phyloP scores from a whole-genome alignment of 2,113 vertebrate genomes.

The Prochilodus magdalenae region DNA sequence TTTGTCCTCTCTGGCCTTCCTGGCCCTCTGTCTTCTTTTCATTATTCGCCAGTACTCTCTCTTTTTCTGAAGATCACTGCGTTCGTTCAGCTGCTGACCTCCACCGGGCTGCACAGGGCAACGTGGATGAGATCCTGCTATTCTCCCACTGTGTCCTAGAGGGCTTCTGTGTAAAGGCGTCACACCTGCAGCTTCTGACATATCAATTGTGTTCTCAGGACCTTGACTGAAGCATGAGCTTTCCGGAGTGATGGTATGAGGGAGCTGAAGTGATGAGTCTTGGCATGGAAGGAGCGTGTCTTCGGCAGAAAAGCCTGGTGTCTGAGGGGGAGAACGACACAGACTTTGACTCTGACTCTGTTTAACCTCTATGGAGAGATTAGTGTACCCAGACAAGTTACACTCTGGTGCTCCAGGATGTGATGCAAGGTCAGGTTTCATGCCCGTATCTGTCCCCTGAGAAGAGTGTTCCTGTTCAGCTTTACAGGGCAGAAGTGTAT shows the following conservation, averaged over 20 bases:
- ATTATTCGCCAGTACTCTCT: conserved; percentile 81
- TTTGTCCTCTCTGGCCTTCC: conserved; percentile 64
- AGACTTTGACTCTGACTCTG: conserved; percentile 25
- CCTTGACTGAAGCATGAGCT: conserved; percentile 7
- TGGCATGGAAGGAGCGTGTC: not conserved
- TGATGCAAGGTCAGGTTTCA: conserved; percentile 50
- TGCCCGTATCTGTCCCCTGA: conserved; percentile 47
- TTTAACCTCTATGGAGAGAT: conserved; percentile 59
- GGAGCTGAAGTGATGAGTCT: not conserved
- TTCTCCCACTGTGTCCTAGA: conserved; percentile 47
- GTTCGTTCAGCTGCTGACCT: conserved; percentile 29
- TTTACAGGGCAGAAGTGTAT: conserved; percentile 48
- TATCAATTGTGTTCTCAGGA: not conserved
- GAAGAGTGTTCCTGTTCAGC: conserved; percentile 31
- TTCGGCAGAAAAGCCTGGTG: conserved; percentile 34
- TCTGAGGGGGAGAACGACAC: not conserved
- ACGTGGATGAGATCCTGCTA: conserved; percentile 26
- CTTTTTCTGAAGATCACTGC: conserved; percentile 70
- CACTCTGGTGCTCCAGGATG: conserved; percentile 37
- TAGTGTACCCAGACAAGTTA: conserved; percentile 44
- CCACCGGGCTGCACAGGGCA: conserved; percentile 50
- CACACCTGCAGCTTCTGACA: not conserved
- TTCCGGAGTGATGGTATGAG: conserved; percentile 1
- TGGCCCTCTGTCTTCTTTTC: conserved; percentile 78
- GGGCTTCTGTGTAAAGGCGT: conserved; percentile 31